Conservation (phyloP, 2,113 vertebrate genomes). For the Entomyzon cyanotis region DNA sequence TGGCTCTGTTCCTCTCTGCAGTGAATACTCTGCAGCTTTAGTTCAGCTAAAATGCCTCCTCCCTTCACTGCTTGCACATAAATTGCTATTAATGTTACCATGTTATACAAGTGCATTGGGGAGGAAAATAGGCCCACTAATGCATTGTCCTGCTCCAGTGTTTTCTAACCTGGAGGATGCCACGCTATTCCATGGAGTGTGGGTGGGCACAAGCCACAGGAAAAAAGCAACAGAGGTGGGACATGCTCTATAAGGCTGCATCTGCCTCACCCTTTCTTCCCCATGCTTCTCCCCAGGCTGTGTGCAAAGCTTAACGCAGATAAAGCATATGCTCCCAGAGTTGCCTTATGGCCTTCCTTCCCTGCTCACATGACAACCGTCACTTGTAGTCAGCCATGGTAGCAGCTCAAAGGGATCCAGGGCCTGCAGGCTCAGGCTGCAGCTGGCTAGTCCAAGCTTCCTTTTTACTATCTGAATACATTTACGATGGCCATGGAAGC, state of each 20-base stretch:
- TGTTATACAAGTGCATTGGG: conserved; percentile 44
- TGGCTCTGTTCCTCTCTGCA: background rate
- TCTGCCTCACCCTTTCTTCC: conserved; percentile 43
- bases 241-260: conserved; percentile 13
- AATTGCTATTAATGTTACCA: conserved; percentile 55
- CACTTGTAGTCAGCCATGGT: conserved; percentile 61
- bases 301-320: conserved; percentile 23
- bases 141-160: conserved; percentile 36
- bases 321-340: conserved; percentile 58
- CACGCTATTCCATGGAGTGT: background rate
- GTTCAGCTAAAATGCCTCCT: conserved; percentile 18
- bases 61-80: conserved; percentile 37
- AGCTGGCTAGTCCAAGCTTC: conserved; percentile 36
- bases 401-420: conserved; percentile 53
- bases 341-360: conserved; percentile 55
- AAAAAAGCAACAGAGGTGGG: conserved; percentile 18
- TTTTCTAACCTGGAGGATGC: conserved; percentile 54
- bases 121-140: conserved; percentile 45
- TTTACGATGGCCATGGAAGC: background rate
- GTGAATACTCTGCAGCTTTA: conserved; percentile 8
- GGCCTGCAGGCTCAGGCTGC: conserved; percentile 64
- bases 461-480: background rate
- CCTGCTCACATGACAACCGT: conserved; percentile 58
- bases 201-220: conserved; percentile 16
- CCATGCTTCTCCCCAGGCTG: conserved; percentile 27